These are phyloP conservation scores for Aldabrachelys gigantea DNA, from an alignment of 2,113 vertebrate species.

Conservation along the genomic window DNA sequence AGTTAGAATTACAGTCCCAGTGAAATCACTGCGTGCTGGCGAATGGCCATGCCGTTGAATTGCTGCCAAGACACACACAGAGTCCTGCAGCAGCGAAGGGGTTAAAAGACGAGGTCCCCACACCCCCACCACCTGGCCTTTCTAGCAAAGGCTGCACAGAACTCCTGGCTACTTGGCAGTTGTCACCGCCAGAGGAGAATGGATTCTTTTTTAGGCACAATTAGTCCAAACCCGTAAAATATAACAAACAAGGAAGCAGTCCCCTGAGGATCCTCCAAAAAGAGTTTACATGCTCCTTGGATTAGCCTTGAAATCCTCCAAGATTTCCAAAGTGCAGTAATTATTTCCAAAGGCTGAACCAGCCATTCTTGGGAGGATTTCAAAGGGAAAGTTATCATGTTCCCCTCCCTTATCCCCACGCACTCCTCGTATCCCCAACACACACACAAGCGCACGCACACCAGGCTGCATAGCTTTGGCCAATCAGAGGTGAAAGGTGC, in stretches of 20 bases:
- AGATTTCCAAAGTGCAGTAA: constrained; percentile 36
- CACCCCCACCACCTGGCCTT: not conserved
- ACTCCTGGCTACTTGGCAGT: not conserved
- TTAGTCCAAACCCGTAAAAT: constrained; percentile 22
- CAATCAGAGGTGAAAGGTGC: not conserved
- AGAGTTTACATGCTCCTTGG: constrained; percentile 16
- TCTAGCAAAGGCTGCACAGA: not conserved
- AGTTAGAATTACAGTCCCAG: not conserved
- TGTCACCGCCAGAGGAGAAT: not conserved
- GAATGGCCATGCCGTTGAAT: not conserved
- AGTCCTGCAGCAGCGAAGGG: not conserved
- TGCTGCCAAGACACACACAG: not conserved
- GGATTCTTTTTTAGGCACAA: constrained; percentile 7
- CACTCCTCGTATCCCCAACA: accelerated
- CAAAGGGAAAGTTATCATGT: not conserved
- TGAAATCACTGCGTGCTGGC: not conserved
- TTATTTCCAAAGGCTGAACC: constrained; percentile 37
- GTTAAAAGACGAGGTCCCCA: not conserved
- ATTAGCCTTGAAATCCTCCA: constrained; percentile 53
- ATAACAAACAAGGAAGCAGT: not conserved
- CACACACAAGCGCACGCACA: too few relatives aligned
- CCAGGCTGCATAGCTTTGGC: too few relatives aligned
- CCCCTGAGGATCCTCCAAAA: constrained; percentile 1
- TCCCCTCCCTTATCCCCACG: not conserved
- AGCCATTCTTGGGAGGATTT: constrained; percentile 41